Conservation (phyloP, 2,113 vertebrate genomes). For the Pica pica region DNA sequence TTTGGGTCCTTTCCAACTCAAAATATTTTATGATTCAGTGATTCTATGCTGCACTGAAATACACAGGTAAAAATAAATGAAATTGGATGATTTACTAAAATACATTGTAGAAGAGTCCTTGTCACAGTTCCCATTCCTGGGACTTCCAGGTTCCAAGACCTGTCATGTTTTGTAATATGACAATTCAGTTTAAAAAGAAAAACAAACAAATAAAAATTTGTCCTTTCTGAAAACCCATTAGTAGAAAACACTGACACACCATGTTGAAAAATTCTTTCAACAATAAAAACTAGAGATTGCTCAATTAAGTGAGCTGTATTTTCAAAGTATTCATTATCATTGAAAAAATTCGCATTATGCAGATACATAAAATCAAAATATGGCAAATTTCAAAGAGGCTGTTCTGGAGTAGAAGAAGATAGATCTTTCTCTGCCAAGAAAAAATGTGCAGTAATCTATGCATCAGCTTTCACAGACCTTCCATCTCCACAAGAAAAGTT, state of each 20-base stretch:
- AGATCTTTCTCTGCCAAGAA: neutral
- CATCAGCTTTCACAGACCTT: neutral
- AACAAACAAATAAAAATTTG: neutral
- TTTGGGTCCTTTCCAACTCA: neutral
- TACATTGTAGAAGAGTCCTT: neutral
- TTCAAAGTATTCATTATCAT: neutral
- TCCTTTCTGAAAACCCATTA: constrained; percentile 30
- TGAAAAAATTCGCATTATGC: neutral
- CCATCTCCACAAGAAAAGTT: neutral
- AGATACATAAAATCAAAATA: neutral
- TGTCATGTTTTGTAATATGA: neutral
- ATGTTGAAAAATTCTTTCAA: neutral
- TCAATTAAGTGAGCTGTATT: neutral
- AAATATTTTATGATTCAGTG: neutral
- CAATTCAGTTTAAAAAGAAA: neutral
- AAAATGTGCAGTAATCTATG: neutral
- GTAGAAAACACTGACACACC: constrained; percentile 19
- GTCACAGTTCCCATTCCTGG: neutral
- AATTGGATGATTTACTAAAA: neutral
- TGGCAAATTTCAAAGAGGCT: neutral
- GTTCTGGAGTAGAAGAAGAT: neutral
- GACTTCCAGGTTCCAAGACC: neutral
- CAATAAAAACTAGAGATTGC: neutral
- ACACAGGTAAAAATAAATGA: neutral
- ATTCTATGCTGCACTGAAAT: neutral